Evolutionary conservation across 2,113 vertebrate species (phyloP).

Genomic region (Grallaria varia): DNA sequence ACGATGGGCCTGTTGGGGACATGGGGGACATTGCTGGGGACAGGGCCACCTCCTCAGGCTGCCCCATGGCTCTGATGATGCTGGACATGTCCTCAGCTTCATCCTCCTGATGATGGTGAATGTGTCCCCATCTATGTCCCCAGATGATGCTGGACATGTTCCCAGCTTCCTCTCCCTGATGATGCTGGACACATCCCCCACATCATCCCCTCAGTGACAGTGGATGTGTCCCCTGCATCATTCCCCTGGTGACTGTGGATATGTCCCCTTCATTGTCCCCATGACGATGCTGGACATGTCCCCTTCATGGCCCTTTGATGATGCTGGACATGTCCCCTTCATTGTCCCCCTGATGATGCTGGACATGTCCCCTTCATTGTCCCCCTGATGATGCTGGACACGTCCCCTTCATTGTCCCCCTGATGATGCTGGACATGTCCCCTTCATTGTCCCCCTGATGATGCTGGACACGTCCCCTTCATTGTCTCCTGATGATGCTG

Average conservation of each 20-base stretch:
- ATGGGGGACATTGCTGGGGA: background rate
- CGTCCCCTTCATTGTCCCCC: background rate
- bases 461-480: background rate
- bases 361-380: background rate
- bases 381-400: rapidly evolving
- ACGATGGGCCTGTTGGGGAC: conserved; percentile 83
- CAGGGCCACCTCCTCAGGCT: background rate
- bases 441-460: background rate
- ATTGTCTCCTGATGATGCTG: background rate
- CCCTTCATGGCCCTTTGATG: background rate
- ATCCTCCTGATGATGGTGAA: background rate
- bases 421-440: background rate
- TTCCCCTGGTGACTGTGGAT: too few relatives aligned
- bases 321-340: background rate
- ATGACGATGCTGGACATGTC: background rate
- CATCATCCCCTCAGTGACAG: too few relatives aligned
- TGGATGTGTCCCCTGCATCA: too few relatives aligned
- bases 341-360: background rate
- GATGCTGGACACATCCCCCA: too few relatives aligned
- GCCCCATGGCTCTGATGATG: background rate
- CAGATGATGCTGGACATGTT: too few relatives aligned
- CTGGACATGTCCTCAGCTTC: background rate
- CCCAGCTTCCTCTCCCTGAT: too few relatives aligned
- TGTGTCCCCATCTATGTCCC: background rate
- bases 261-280: too few relatives aligned